Conservation (phyloP, 2,797 vertebrate genomes). For the Ctenochaetus hawaiiensis region DNA sequence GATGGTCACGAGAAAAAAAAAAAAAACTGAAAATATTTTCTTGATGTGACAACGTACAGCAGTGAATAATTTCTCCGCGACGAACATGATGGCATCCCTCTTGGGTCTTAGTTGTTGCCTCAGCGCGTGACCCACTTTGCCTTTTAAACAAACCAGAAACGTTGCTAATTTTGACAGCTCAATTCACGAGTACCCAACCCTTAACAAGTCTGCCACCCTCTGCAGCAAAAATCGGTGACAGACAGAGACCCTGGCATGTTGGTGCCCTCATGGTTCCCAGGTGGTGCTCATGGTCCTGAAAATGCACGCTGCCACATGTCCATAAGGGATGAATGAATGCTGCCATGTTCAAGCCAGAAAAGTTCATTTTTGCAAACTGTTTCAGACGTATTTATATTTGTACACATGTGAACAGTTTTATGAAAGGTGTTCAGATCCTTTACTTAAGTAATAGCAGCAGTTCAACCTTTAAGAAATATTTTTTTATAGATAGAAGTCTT, state of each 20-base stretch:
- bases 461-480: background rate
- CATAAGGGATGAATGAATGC: slow-evolving; percentile 38
- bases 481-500: background rate
- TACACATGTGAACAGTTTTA: background rate
- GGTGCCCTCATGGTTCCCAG: slow-evolving; percentile 74
- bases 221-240: slow-evolving; percentile 72
- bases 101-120: slow-evolving; percentile 70
- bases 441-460: background rate
- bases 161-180: slow-evolving; percentile 81
- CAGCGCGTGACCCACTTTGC: slow-evolving; percentile 66
- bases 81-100: slow-evolving; percentile 60
- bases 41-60: slow-evolving; percentile 60
- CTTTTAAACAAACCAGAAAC: slow-evolving; percentile 69
- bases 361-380: slow-evolving; percentile 41
- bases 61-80: slow-evolving; percentile 63
- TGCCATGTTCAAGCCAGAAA: slow-evolving; percentile 28
- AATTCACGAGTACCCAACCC: slow-evolving; percentile 68
- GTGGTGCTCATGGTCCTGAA: slow-evolving; percentile 63
- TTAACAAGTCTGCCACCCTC: slow-evolving; percentile 76
- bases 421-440: background rate
- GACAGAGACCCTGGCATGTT: slow-evolving; percentile 66
- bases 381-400: background rate
- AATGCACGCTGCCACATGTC: slow-evolving; percentile 64
- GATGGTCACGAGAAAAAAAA: slow-evolving; percentile 59
- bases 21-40: slow-evolving; percentile 56